Conservation (phyloP, 2,888 invertebrate species). For the Pristionchus mayeri region DNA sequence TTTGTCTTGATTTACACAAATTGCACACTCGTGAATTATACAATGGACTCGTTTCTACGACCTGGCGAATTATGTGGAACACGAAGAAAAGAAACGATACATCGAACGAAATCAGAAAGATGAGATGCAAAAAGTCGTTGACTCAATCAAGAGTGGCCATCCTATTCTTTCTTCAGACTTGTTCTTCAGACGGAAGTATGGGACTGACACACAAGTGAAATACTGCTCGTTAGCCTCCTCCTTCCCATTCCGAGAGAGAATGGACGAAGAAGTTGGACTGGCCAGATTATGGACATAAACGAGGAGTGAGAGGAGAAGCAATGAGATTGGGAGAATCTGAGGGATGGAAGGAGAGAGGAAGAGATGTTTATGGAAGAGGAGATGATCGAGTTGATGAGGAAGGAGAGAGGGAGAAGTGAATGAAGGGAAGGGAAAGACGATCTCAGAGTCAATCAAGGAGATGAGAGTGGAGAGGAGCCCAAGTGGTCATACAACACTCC, state of each 20-base stretch:
- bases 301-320: slow-evolving; percentile 6
- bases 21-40: slow-evolving; percentile 9
- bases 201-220: no score
- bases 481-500: not conserved
- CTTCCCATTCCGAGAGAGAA: not conserved
- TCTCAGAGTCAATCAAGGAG: not conserved
- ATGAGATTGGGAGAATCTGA: not conserved
- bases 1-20: slow-evolving; percentile 19
- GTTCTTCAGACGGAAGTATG: not conserved
- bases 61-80: not conserved
- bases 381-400: not conserved
- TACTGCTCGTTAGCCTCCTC: slow-evolving; percentile 5
- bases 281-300: slow-evolving; percentile 18
- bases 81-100: not conserved
- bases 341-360: not conserved
- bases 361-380: not conserved
- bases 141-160: not conserved
- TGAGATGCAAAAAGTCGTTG: not conserved
- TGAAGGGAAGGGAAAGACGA: not conserved
- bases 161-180: not conserved
- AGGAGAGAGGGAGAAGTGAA: not conserved
- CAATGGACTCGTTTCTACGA: slow-evolving; percentile 14
- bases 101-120: not conserved
- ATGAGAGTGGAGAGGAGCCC: not conserved
- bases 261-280: not conserved